Base-by-base conservation (phyloP, 2,888 invertebrate genomes). In the Bellardia pandia region DNA sequence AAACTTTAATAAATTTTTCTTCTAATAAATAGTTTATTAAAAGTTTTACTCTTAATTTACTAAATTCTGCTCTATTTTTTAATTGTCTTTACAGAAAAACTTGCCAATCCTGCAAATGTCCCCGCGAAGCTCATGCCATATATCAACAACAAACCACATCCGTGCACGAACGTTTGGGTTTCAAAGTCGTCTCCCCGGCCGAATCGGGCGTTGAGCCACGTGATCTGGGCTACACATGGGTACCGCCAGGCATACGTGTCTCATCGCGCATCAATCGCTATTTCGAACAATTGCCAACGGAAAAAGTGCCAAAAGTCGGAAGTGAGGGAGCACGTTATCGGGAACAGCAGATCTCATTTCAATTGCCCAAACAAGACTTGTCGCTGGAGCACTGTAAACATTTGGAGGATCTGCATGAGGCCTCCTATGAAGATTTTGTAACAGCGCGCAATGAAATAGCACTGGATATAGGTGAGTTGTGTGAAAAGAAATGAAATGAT, bases 291-390 rank as follows among this genome's bases (percentile, higher is more conserved):
- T 95, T 99, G 91, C 97, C 97, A 85, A 96, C 96, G 69, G 96
- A 97, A 91, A 95, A 97, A 95, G 93, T 96, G 88, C 97, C 97
- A 60, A 94, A 95, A 88, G 92, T 96, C 86, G 96, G 96, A 88
- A 95, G 96, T n/a, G 95, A 95, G 62, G 98, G 98, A 4, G 98
- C 98, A 93, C 95, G 96, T 89, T 95, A 96, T 93, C 94, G 98
- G 72, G 97, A 97, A 91, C 95, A 96, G 90, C 97, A 98, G 92
- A 94, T 99, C 91, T 96, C 98, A 89, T 95, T 95, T 88, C 99
- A 99, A 94, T 94, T 99, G 91, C 99, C 99, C 58, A 97, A 97
- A 93, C 98, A 99, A 94, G 99, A 99, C 93, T 95, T 99, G 85
- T 97, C 98, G 9, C 94, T 97, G 90, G 96, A 96, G 77, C 98